A percentile compares a stretch with the other conserved stretches of the same genome.
phyloP scores from a whole-genome alignment of 2,888 invertebrate species.

The Cylloceria caligata region DNA sequence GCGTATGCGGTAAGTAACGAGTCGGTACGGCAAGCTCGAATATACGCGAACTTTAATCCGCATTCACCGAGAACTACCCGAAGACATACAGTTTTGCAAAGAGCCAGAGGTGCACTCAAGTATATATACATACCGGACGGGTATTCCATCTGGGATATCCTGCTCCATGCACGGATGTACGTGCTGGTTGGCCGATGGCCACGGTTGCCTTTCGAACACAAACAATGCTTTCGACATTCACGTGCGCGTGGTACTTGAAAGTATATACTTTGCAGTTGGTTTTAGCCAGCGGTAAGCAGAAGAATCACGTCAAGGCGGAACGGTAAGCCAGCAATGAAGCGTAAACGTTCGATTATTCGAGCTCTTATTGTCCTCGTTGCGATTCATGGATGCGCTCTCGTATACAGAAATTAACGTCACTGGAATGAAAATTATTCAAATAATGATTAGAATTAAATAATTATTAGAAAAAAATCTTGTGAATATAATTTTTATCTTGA shows the following conservation, averaged over 20 bases:
- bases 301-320: conserved; percentile 1
- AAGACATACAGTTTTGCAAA: conserved; percentile 26
- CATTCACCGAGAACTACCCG: conserved; percentile 33
- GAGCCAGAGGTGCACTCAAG: conserved; percentile 13
- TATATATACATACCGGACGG: conserved; percentile 21
- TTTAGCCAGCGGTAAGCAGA: neutral
- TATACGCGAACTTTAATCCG: conserved; percentile 11
- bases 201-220: conserved; percentile 33
- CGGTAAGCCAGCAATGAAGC: neutral
- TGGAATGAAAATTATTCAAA: neutral
- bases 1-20: conserved; percentile 3
- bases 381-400: neutral
- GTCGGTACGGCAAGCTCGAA: neutral
- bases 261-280: neutral
- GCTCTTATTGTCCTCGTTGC: neutral
- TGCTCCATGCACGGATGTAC: conserved; percentile 49
- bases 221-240: conserved; percentile 44
- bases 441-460: neutral
- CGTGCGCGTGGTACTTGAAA: neutral
- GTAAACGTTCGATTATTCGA: neutral
- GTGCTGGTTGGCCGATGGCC: conserved; percentile 42
- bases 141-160: conserved; percentile 52
- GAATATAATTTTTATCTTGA: too few relatives aligned
- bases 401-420: neutral
- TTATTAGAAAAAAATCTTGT: neutral